Base-by-base conservation (phyloP, 2,113 vertebrate genomes). In the Theristicus caerulescens region DNA sequence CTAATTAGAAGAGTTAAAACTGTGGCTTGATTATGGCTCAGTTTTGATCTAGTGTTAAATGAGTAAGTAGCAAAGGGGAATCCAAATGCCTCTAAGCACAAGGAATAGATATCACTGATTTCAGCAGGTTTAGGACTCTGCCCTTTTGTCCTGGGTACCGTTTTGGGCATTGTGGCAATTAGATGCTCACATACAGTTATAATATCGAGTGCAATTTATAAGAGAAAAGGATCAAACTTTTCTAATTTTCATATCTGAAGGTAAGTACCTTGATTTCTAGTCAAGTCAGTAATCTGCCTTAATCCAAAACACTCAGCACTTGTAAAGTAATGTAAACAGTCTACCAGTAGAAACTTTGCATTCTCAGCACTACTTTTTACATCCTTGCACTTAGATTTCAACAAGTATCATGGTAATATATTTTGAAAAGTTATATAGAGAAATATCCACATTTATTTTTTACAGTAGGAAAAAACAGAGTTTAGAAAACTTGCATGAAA, bases 81-180 rank as follows among this genome's bases (percentile, higher is more conserved):
- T 32, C 51, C n/a, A 24, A 44, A 20, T n/a, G 9, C 8, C 0
- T 1, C 4, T 19, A 38, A 49, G 17, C 5, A 5, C 20, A 73
- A 51, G 51, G 29, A 73, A 25, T 16, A 58, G 16, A 14, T 58
- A 31, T 32, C 57, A 42, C n/a, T 11, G 22, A 19, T 84, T 90
- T 76, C 34, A 47, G 7, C 31, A 88, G 17, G 12, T 34, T 80
- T 61, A 69, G 42, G 17, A n/a, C 26, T 61, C 32, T n/a, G 24
- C 5, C 25, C 5, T 42, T 64, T 57, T 51, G 42, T 51, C 54
- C 42, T 38, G 16, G 7, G 10, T 47, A 31, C 29, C 21, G 8
- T 40, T 72, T 51, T 51, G 16, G 9, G 25, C 24, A 51, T 89
- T 82, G 61, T 1, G 27, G 36, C 47, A 82, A 61, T 49, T 36